These are phyloP conservation scores for Ophraella communa DNA, from an alignment of 2,888 invertebrate genomes.

Conservation along the genomic window DNA sequence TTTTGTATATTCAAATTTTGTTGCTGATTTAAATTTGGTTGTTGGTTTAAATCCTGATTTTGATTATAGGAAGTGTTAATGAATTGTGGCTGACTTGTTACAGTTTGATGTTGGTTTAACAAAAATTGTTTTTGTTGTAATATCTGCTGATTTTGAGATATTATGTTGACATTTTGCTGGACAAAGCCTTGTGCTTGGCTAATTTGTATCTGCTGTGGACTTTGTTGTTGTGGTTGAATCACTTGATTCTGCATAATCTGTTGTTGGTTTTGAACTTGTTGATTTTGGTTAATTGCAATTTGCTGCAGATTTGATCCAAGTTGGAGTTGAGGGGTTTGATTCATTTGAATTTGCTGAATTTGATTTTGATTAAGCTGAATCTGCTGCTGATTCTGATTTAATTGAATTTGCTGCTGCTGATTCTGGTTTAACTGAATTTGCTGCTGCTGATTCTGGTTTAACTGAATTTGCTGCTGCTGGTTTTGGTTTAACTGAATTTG, in stretches of 20 bases:
- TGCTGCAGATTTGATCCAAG: slow-evolving; percentile 53
- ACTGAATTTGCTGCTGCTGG: slow-evolving; percentile 27
- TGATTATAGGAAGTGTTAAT: slow-evolving; percentile 58
- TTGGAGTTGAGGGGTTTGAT: slow-evolving; percentile 49
- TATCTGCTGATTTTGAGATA: slow-evolving; percentile 39
- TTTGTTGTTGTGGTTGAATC: slow-evolving; percentile 57
- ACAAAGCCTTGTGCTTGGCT: slow-evolving; percentile 35
- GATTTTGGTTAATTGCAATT: no score
- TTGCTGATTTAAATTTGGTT: slow-evolving; percentile 39
- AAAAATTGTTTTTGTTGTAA: slow-evolving; percentile 44
- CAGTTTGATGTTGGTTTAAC: slow-evolving; percentile 37
- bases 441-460: slow-evolving; percentile 35
- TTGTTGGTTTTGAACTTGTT: slow-evolving; percentile 39
- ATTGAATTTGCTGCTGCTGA: slow-evolving; percentile 54
- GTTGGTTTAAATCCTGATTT: slow-evolving; percentile 37
- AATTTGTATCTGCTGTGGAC: slow-evolving; percentile 37
- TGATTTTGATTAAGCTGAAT: slow-evolving; percentile 29
- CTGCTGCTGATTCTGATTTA: slow-evolving; percentile 40
- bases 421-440: slow-evolving; percentile 23
- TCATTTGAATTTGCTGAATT: slow-evolving; percentile 35
- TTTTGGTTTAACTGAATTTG: slow-evolving; percentile 39
- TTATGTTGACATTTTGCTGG: slow-evolving; percentile 34
- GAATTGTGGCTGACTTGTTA: slow-evolving; percentile 50
- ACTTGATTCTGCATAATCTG: slow-evolving; percentile 32
- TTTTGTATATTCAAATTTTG: slow-evolving; percentile 39